Conservation (phyloP, 2,888 invertebrate species). For the Teinopalpus imperialis region DNA sequence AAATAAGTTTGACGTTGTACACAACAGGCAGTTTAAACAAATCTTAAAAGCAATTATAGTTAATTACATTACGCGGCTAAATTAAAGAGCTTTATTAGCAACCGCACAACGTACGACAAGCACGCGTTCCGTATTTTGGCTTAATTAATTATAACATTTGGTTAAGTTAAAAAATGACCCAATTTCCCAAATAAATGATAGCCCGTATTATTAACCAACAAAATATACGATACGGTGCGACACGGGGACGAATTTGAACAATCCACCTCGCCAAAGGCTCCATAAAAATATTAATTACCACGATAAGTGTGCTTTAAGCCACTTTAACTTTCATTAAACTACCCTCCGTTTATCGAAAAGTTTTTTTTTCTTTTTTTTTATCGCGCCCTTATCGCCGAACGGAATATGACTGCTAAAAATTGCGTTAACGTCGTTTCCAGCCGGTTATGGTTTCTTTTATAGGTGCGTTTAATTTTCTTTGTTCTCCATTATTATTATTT, state of each 20-base stretch:
- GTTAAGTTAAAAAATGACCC: constrained; percentile 31
- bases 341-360: constrained; percentile 39
- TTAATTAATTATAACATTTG: constrained; percentile 32
- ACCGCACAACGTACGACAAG: constrained; percentile 8
- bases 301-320: constrained; percentile 54
- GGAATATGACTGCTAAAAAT: constrained; percentile 22
- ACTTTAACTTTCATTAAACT: constrained; percentile 45
- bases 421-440: constrained; percentile 10
- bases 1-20: too few species aligned
- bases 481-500: constrained; percentile 1
- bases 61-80: constrained; percentile 6
- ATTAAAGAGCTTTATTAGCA: constrained; percentile 4
- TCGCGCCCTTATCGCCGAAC: constrained; percentile 33
- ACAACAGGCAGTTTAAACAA: too few species aligned
- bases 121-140: constrained; percentile 24
- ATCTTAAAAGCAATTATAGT: too few species aligned
- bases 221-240: constrained; percentile 35
- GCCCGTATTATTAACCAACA: constrained; percentile 37
- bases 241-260: constrained; percentile 32
- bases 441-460: constrained; percentile 4
- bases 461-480: constrained; percentile 17
- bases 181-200: constrained; percentile 33
- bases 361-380: constrained; percentile 36
- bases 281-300: constrained; percentile 68
- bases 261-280: constrained; percentile 31